Evolutionary conservation across 2,797 vertebrate species (phyloP).

Genomic region (Enteromius afrohamiltoni): DNA sequence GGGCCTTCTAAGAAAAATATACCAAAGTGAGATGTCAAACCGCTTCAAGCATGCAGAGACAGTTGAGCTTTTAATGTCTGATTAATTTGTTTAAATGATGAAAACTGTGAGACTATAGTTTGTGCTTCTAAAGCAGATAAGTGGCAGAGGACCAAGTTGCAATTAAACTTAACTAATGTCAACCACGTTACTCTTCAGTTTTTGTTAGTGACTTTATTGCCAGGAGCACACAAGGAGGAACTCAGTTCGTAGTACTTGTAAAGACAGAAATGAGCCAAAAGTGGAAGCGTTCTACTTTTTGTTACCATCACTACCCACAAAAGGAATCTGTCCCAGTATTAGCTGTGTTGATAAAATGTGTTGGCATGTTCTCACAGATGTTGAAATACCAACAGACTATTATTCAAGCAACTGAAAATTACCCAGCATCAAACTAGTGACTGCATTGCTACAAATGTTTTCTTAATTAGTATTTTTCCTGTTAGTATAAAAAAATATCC

Average conservation of each 20-base stretch:
- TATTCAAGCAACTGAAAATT: background rate
- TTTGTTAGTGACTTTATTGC: conserved; percentile 45
- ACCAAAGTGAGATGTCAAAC: conserved; percentile 35
- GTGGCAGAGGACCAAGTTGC: conserved; percentile 49
- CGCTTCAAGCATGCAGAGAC: conserved; percentile 20
- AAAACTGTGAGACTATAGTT: conserved; percentile 26
- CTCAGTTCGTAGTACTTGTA: conserved; percentile 6
- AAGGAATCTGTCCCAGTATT: background rate
- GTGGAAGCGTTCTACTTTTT: background rate
- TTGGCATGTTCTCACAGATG: background rate
- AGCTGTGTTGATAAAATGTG: background rate
- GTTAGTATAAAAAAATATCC: background rate
- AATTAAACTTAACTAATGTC: conserved; percentile 64
- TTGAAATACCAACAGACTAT: background rate
- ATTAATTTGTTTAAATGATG: conserved; percentile 30
- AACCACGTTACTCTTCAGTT: background rate
- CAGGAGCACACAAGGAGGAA: conserved; percentile 12
- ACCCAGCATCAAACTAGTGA: background rate
- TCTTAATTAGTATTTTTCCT: background rate
- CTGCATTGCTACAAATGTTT: background rate
- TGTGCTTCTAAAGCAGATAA: conserved; percentile 34
- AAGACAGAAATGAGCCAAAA: conserved; percentile 12
- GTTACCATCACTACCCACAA: background rate
- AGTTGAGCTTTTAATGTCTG: conserved; percentile 8
- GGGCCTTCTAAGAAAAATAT: conserved; percentile 26